Evolutionary conservation across 2,113 vertebrate genomes (phyloP).

Genomic region (Corydoras sp.): DNA sequence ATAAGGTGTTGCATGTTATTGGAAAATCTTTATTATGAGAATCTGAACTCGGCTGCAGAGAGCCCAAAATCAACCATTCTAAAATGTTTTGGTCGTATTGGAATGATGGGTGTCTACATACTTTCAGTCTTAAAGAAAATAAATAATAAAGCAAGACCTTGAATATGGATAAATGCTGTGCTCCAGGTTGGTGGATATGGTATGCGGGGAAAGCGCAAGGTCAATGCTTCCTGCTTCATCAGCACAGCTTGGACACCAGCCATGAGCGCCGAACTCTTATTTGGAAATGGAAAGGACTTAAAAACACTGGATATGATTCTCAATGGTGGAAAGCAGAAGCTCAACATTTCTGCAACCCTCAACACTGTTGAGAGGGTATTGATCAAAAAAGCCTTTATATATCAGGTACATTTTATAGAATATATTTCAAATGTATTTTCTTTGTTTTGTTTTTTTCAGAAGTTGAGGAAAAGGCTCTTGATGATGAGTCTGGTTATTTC

Average conservation of each 20-base stretch:
- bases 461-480: constrained; percentile 62
- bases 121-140: no score
- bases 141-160: no score
- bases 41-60: no score
- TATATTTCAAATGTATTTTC: not conserved
- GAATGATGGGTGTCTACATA: no score
- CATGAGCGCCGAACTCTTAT: constrained; percentile 63
- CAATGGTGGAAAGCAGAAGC: constrained; percentile 61
- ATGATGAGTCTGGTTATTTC: constrained; percentile 56
- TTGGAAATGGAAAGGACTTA: constrained; percentile 59
- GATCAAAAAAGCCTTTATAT: not conserved
- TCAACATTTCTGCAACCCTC: constrained; percentile 68
- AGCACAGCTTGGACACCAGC: constrained; percentile 69
- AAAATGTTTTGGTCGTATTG: no score
- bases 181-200: constrained; percentile 66
- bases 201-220: constrained; percentile 55
- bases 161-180: not conserved
- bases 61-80: no score
- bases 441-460: constrained; percentile 45
- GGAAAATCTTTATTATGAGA: no score
- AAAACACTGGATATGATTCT: constrained; percentile 67
- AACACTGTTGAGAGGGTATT: constrained; percentile 60
- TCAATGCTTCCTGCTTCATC: constrained; percentile 67
- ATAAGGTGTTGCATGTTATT: not conserved
- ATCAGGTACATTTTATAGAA: no score